Base-by-base conservation (phyloP, 2,888 invertebrate species). In the Stenchaetothrips biformis region DNA sequence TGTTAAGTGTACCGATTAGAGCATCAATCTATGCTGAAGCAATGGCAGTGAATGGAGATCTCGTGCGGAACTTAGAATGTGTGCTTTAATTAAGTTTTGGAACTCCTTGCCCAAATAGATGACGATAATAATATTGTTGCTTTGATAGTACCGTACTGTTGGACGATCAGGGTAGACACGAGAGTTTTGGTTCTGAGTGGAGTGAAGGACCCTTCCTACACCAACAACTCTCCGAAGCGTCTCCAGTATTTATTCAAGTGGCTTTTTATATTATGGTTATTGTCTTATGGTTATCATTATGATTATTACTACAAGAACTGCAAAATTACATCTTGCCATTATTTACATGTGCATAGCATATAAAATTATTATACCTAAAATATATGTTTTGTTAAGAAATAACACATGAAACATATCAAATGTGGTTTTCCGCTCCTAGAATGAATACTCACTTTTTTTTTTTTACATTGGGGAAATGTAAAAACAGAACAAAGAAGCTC, bases 351-450 rank as follows among this genome's bases (percentile, higher is more conserved):
- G 67, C 67, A 74, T 74, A 74, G 67, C 67, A 74, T 74, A 74
- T 74, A 74, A 25, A 74, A 25, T 74, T 74, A 74, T 74, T 74
- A 74, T 74, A 74, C 67, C 25, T 74, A 25, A 74, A 74, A 74
- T 74, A 74, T 74, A 74, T 74, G 67, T 74, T 74, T 74, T 74
- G 67, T 74, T 74, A 74, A 74, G 67, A 74, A 74, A 74, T 74
- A 74, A 21, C 25, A 74, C 67, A 74, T 74, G 67, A 74, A 74
- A 74, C 67, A 74, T 74, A 74, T 74, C 67, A 74, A 59, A 74
- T 21, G 67, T 74, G 67, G 67, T 74, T 74, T 74, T 25, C 67
- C 67, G 67, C 67, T 74, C 67, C 25, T 74, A 74, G 67, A 74
- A 74, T 25, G 25, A 74, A 74, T 74, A 74, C 67, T 74, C 67